Evolutionary conservation across 2,113 vertebrate species (phyloP).

Genomic region (Megalops atlanticus): DNA sequence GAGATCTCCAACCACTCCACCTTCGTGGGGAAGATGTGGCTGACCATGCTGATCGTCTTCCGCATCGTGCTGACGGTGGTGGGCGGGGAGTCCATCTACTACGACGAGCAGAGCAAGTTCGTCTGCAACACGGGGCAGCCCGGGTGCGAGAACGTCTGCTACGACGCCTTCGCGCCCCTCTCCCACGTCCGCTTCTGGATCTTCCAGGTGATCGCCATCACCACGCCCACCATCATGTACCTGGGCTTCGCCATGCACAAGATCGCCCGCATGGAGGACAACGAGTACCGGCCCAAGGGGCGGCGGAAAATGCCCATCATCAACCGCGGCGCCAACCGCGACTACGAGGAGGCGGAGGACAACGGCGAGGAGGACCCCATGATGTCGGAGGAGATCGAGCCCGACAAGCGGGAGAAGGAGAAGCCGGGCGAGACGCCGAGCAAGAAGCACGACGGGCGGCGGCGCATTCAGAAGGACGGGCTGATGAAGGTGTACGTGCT

Average conservation of each 20-base stretch:
- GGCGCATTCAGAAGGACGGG: slow-evolving; percentile 80
- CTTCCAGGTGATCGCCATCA: slow-evolving; percentile 87
- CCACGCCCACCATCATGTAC: slow-evolving; percentile 82
- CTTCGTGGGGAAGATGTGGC: slow-evolving; percentile 89
- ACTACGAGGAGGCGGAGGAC: slow-evolving; percentile 82
- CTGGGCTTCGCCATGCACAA: slow-evolving; percentile 87
- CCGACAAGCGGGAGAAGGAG: slow-evolving; percentile 65
- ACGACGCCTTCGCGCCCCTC: slow-evolving; percentile 81
- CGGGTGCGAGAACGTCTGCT: slow-evolving; percentile 88
- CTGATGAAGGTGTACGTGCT: slow-evolving; percentile 84
- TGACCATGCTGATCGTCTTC: slow-evolving; percentile 83
- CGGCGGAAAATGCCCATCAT: slow-evolving; percentile 66
- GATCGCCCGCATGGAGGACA: slow-evolving; percentile 71
- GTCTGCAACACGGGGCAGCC: slow-evolving; percentile 86
- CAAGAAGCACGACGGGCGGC: slow-evolving; percentile 77
- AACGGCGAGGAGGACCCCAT: slow-evolving; percentile 85
- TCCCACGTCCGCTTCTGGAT: slow-evolving; percentile 87
- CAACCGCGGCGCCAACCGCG: slow-evolving; percentile 64
- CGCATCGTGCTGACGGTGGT: slow-evolving; percentile 85
- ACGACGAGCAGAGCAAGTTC: slow-evolving; percentile 88
- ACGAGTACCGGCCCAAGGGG: slow-evolving; percentile 44
- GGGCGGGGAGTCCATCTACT: slow-evolving; percentile 87
- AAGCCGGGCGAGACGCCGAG: slow-evolving; percentile 43
- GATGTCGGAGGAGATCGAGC: slow-evolving; percentile 80
- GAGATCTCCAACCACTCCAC: slow-evolving; percentile 92